Conservation (phyloP, 2,888 invertebrate genomes). For the Rhagium mordax region DNA sequence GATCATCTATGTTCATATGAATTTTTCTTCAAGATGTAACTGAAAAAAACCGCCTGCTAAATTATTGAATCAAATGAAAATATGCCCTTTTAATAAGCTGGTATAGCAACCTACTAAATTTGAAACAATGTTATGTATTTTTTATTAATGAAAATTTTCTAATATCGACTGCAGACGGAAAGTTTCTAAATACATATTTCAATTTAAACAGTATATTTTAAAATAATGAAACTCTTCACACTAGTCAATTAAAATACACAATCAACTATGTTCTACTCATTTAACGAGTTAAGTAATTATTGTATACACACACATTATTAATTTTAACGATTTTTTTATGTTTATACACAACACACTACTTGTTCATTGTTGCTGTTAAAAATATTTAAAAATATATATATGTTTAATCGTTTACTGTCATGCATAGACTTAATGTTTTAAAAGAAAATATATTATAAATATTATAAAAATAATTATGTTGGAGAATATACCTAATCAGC, state of each 20-base stretch:
- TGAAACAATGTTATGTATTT: conserved; percentile 4
- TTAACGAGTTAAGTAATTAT: neutral
- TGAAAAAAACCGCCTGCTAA: too few species aligned
- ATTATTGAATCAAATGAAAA: too few species aligned
- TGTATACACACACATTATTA: conserved; percentile 13
- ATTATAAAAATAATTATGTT: conserved; percentile 25
- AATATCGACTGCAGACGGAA: neutral
- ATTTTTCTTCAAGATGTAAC: too few species aligned
- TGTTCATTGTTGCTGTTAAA: conserved; percentile 50
- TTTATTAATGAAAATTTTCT: neutral
- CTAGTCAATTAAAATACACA: conserved; percentile 25
- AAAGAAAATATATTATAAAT: conserved; percentile 16
- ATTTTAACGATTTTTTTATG: conserved; percentile 2
- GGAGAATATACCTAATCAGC: conserved; percentile 24
- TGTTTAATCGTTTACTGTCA: conserved; percentile 35
- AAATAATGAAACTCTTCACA: conserved; percentile 3
- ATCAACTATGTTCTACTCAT: neutral
- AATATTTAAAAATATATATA: conserved; percentile 30
- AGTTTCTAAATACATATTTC: neutral
- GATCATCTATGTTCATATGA: too few species aligned
- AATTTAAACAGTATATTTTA: neutral
- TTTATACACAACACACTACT: conserved; percentile 39
- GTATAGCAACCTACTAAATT: too few species aligned
- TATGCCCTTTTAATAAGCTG: too few species aligned
- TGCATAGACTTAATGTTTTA: conserved; percentile 26